Conservation (phyloP, 2,797 vertebrate genomes). For the Orientallactaga sibirica region DNA sequence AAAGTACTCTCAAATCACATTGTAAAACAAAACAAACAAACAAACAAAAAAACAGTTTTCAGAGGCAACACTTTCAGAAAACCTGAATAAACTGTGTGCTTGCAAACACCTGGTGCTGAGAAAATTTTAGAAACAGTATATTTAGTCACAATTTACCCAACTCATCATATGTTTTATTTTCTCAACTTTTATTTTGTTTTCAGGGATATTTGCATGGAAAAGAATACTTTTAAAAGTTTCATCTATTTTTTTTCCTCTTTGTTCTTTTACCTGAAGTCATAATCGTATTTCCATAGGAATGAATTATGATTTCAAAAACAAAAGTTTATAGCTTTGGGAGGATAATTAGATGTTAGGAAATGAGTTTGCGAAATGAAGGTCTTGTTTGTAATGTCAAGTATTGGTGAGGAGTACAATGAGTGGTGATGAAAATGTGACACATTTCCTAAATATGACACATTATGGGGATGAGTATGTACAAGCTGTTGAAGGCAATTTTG, state of each 20-base stretch:
- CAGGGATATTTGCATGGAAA: conserved; percentile 71
- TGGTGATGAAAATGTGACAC: conserved; percentile 53
- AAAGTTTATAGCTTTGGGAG: conserved; percentile 66
- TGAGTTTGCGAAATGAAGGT: conserved; percentile 60
- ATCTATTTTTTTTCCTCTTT: conserved; percentile 57
- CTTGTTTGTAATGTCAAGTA: conserved; percentile 63
- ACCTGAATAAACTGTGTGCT: conserved; percentile 64
- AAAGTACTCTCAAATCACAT: conserved; percentile 33
- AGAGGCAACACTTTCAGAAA: conserved; percentile 8
- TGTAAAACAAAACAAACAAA: conserved; percentile 11
- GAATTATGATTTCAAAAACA: conserved; percentile 71
- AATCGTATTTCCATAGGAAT: conserved; percentile 72
- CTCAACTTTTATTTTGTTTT: conserved; percentile 71
- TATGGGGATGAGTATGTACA: not conserved
- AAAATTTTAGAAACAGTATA: conserved; percentile 64
- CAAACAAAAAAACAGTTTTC: not conserved
- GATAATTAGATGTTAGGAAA: conserved; percentile 70
- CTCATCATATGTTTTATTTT: conserved; percentile 65
- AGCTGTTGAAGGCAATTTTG: conserved; percentile 6
- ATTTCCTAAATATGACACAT: not conserved
- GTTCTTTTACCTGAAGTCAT: conserved; percentile 59
- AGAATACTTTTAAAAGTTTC: conserved; percentile 44
- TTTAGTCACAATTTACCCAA: conserved; percentile 70
- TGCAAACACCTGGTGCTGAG: conserved; percentile 72
- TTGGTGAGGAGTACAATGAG: conserved; percentile 50